Conservation (phyloP, 2,797 vertebrate genomes). For the Pteropus rufus region DNA sequence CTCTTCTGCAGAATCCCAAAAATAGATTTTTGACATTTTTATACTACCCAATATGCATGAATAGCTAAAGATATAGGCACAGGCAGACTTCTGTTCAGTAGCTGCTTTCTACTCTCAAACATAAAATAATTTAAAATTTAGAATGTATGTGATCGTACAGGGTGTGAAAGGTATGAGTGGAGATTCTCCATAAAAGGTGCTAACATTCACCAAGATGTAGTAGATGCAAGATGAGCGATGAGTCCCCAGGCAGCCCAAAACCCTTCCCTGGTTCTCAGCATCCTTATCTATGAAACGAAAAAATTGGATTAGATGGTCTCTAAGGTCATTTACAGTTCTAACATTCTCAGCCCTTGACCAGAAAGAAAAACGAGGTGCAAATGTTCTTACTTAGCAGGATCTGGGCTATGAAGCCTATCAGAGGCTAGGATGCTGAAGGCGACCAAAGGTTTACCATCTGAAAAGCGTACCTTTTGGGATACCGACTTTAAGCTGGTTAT, state of each 20-base stretch:
- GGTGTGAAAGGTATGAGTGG: neutral
- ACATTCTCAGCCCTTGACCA: neutral
- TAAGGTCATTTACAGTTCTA: neutral
- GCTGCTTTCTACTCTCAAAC: conserved; percentile 39
- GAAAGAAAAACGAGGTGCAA: neutral
- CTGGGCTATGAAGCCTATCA: neutral
- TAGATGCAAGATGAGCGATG: neutral
- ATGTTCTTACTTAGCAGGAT: neutral
- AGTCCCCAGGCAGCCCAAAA: neutral
- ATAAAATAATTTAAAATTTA: conserved; percentile 53
- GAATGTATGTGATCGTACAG: neutral
- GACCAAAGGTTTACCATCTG: neutral
- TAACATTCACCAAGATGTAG: neutral
- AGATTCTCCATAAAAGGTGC: neutral
- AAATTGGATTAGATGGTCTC: neutral
- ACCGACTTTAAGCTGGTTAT: neutral
- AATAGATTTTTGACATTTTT: conserved; percentile 63
- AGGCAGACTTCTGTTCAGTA: conserved; percentile 24
- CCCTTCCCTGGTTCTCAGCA: neutral
- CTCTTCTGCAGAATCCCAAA: conserved; percentile 51
- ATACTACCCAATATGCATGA: conserved; percentile 22
- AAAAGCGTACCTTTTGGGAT: neutral
- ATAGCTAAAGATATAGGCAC: conserved; percentile 4
- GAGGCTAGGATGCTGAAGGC: neutral
- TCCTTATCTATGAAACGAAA: neutral